phyloP scores from a whole-genome alignment of 2,888 invertebrate genomes.

The Steromphala cineraria region DNA sequence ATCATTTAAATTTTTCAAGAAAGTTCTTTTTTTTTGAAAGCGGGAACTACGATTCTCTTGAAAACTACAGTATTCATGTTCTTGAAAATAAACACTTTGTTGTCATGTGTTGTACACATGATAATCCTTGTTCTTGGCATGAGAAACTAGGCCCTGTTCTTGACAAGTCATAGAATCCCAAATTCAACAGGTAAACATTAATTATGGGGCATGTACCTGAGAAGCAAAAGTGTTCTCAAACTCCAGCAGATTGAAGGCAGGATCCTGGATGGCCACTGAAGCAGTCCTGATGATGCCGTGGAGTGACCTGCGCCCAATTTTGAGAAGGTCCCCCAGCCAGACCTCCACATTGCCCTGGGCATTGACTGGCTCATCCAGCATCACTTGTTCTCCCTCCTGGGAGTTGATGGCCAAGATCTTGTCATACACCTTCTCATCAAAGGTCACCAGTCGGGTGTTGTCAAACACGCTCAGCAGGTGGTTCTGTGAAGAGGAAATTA shows the following conservation, averaged over 20 bases:
- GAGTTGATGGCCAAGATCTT: constrained; percentile 95
- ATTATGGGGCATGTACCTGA: constrained; percentile 80
- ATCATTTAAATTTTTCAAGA: no score
- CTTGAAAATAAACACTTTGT: no score
- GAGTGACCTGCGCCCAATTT: constrained; percentile 90
- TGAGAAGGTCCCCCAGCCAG: constrained; percentile 92
- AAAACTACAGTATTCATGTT: no score
- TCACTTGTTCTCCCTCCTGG: constrained; percentile 89
- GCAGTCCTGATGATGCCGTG: constrained; percentile 93
- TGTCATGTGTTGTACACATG: no score
- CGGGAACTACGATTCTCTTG: no score
- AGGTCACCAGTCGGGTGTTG: constrained; percentile 91
- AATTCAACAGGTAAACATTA: not conserved
- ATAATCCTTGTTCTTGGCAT: no score
- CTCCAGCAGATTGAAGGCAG: constrained; percentile 87
- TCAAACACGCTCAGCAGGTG: constrained; percentile 97
- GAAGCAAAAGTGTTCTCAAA: constrained; percentile 96
- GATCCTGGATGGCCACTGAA: constrained; percentile 88
- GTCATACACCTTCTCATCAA: constrained; percentile 97
- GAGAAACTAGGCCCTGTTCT: no score
- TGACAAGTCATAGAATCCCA: no score
- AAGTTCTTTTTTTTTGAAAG: no score
- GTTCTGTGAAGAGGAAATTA: constrained; percentile 83
- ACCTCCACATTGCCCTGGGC: constrained; percentile 85
- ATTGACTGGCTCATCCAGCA: constrained; percentile 88